Conservation (phyloP, 2,888 invertebrate genomes). For the Meteorus colon region DNA sequence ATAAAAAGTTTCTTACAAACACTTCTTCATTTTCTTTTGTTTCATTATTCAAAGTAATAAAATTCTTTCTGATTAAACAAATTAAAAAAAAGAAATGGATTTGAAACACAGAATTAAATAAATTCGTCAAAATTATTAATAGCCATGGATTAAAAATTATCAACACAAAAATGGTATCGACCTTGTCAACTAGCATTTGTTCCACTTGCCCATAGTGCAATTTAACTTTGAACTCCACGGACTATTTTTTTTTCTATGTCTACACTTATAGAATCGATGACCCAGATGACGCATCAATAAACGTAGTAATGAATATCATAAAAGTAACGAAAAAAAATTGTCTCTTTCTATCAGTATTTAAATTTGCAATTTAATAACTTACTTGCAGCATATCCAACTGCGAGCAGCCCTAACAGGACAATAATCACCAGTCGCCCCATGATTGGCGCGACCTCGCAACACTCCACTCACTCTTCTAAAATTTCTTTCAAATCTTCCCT, state of each 20-base stretch:
- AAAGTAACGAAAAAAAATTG: background rate
- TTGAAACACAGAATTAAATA: too few species aligned
- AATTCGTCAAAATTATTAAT: too few species aligned
- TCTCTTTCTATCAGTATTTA: background rate
- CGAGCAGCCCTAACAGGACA: constrained; percentile 59
- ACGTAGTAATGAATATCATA: background rate
- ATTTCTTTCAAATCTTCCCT: constrained; percentile 27
- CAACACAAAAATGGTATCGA: background rate
- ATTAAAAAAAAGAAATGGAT: too few species aligned
- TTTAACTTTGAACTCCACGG: background rate
- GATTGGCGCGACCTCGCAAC: constrained; percentile 47
- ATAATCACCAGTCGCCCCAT: constrained; percentile 55
- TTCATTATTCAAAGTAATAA: constrained; percentile 2
- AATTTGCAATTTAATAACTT: constrained; percentile 41
- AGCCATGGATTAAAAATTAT: background rate
- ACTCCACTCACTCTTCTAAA: constrained; percentile 40
- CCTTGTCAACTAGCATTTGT: background rate
- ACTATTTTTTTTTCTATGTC: constrained; percentile 5
- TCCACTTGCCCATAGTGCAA: background rate
- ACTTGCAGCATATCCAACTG: constrained; percentile 58
- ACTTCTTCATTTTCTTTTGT: constrained; percentile 31
- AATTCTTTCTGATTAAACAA: background rate
- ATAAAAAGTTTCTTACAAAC: background rate
- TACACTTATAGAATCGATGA: background rate
- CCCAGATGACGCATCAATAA: background rate